These are phyloP conservation scores for Cheilosia pagana DNA, from an alignment of 2,888 invertebrate species.

Conservation along the genomic window DNA sequence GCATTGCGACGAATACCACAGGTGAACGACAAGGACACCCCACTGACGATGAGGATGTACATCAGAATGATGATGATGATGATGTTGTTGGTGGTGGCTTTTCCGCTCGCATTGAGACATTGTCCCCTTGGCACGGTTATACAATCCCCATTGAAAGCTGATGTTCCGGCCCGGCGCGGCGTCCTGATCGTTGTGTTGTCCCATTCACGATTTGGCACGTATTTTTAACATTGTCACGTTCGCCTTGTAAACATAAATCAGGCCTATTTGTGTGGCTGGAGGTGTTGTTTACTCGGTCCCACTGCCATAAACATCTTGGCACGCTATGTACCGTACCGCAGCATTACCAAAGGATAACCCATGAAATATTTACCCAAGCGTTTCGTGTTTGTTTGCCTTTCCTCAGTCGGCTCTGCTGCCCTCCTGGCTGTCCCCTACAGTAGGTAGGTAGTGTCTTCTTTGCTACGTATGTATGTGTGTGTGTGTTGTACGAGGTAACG, in stretches of 20 bases:
- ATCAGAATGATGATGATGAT: slow-evolving; percentile 3
- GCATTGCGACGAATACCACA: not conserved
- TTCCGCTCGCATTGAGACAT: slow-evolving; percentile 41
- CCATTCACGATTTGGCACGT: slow-evolving; percentile 78
- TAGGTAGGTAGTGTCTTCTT: not conserved
- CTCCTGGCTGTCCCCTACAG: not conserved
- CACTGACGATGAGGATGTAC: slow-evolving; percentile 4
- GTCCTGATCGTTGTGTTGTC: slow-evolving; percentile 17
- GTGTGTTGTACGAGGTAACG: not conserved
- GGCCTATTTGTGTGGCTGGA: slow-evolving; percentile 77
- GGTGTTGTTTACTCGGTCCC: slow-evolving; percentile 57
- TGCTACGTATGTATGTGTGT: not conserved
- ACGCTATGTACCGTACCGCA: slow-evolving; percentile 29
- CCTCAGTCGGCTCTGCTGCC: not conserved
- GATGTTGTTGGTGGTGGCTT: not conserved
- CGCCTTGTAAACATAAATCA: slow-evolving; percentile 80
- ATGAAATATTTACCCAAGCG: slow-evolving; percentile 67
- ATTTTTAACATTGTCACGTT: slow-evolving; percentile 80
- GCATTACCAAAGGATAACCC: slow-evolving; percentile 63
- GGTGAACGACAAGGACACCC: slow-evolving; percentile 1
- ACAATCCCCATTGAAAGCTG: slow-evolving; percentile 44
- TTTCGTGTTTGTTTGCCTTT: slow-evolving; percentile 47
- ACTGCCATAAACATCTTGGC: slow-evolving; percentile 65
- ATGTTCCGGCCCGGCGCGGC: no score
- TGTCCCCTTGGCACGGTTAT: slow-evolving; percentile 36